phyloP scores from a whole-genome alignment of 2,113 vertebrate genomes.

The Grammomys surdaster region DNA sequence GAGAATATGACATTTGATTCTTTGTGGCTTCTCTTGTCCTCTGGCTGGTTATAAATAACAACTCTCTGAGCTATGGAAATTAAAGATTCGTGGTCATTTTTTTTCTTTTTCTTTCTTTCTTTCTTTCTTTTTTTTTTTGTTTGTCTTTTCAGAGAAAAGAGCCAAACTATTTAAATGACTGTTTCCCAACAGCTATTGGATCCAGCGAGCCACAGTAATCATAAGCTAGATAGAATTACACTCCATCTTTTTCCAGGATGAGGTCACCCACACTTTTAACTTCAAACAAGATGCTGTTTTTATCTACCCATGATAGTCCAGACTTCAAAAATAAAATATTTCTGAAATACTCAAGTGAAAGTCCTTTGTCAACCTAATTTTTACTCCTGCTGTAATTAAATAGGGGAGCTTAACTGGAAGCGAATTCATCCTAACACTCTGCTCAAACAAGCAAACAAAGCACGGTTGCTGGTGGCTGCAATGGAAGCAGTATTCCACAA shows the following conservation, averaged over 20 bases:
- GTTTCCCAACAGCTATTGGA: conserved; percentile 45
- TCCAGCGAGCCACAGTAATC: conserved; percentile 60
- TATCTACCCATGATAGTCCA: conserved; percentile 56
- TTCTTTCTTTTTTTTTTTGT: conserved; percentile 76
- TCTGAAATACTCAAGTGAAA: conserved; percentile 72
- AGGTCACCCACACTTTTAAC: conserved; percentile 70
- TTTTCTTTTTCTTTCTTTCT: conserved; percentile 75
- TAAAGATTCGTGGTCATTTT: conserved; percentile 60
- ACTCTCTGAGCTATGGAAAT: conserved; percentile 68
- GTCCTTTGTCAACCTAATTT: conserved; percentile 44
- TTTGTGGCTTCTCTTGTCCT: conserved; percentile 66
- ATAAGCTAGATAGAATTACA: conserved; percentile 53
- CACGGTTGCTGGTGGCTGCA: background rate
- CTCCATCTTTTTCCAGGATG: conserved; percentile 65
- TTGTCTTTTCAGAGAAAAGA: conserved; percentile 72
- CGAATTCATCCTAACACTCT: conserved; percentile 39
- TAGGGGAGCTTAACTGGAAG: conserved; percentile 22
- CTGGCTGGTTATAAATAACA: conserved; percentile 40
- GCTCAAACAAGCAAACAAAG: conserved; percentile 19
- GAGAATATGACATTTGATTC: conserved; percentile 72
- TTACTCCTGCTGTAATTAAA: conserved; percentile 65
- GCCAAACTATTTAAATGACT: conserved; percentile 74
- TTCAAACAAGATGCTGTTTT: conserved; percentile 60
- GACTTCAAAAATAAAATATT: conserved; percentile 61
- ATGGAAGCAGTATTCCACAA: background rate